Percentiles rank a stretch among this genome's conserved stretches.
These are phyloP conservation scores for Misgurnus anguillicaudatus DNA, from an alignment of 2,113 vertebrate genomes.

Conservation along the genomic window DNA sequence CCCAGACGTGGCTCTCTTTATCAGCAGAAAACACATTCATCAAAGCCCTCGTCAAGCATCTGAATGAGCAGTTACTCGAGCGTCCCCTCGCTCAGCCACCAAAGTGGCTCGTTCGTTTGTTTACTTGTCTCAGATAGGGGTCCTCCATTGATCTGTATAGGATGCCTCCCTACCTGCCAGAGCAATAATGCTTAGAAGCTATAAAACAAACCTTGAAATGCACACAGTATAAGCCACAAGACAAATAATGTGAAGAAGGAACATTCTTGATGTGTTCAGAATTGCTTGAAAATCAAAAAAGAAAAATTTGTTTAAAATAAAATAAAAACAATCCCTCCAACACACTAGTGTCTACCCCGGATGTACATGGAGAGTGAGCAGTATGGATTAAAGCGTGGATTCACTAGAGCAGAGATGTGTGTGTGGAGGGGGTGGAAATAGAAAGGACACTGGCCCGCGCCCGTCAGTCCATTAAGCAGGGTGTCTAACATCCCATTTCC, in stretches of 20 bases:
- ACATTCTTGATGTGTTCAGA: conserved; percentile 10
- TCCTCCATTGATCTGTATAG: conserved; percentile 40
- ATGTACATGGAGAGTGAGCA: conserved; percentile 60
- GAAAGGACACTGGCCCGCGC: conserved; percentile 82
- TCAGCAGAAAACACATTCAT: conserved; percentile 55
- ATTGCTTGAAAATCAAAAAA: conserved; percentile 29
- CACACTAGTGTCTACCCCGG: conserved; percentile 30
- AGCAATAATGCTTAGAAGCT: conserved; percentile 41
- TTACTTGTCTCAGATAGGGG: conserved; percentile 46
- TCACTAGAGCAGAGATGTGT: conserved; percentile 62
- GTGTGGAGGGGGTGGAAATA: conserved; percentile 37
- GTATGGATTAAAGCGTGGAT: conserved; percentile 78
- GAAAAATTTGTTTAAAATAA: no score
- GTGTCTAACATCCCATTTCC: conserved; percentile 93
- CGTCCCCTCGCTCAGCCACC: conserved; percentile 18
- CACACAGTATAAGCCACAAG: conserved; percentile 12
- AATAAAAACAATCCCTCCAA: no score
- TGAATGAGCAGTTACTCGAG: conserved; percentile 38
- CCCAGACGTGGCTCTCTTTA: conserved; percentile 45
- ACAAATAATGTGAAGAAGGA: not conserved
- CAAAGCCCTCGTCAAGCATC: conserved; percentile 40
- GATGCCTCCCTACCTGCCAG: not conserved
- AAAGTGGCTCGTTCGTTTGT: conserved; percentile 40
- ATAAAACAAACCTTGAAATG: conserved; percentile 29
- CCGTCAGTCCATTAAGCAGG: conserved; percentile 91